Evolutionary conservation across 2,888 invertebrate genomes (phyloP), one percentile per base, ranked within the genome.

Genomic region (Apamea epomidion): DNA sequence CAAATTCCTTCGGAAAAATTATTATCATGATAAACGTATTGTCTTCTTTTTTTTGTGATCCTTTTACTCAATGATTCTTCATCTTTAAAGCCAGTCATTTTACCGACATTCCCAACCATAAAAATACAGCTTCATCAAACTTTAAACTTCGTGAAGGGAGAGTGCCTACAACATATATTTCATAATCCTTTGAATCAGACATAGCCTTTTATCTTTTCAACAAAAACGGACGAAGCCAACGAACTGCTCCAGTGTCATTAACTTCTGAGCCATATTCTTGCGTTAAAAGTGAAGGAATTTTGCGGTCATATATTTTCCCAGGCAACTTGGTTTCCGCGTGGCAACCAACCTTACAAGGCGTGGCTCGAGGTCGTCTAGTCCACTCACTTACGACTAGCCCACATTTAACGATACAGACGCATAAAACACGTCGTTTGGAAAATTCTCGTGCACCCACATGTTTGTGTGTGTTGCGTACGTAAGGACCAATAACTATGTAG

Each of bases 311-410:
- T 12, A 69, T 70, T 90, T 87, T 86, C 87, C 81, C 88, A 84
- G 85, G 78, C 72, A 32, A 67, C 32, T 76, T 78, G 82, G 84
- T 91, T 94, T 94, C 94, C 94, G 94, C 94, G 92, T 94, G 91
- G 94, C 82, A 89, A 93, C 93, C 74, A 87, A 88, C 90, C 91
- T 91, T 90, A 88, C 85, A 90, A 91, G 91, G 91, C 84, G 92
- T 89, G 93, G 74, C 80, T 76, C 94, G 93, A 94, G 95, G 95
- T 82, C 94, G 88, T 76, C 95, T 82, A 85, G 91, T 93, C 94
- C 94, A 88, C 85, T 94, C 95, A 94, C 94, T 93, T 81, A 73
- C 68, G 76, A 78, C 89, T 87, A 87, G 88, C 86, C 89, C 86
- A 90, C 83, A 89, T 90, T 82, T 69, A 85, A 88, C 84, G 74